Conservation (phyloP, 2,797 vertebrate species). For the Diglossa cyanea region DNA sequence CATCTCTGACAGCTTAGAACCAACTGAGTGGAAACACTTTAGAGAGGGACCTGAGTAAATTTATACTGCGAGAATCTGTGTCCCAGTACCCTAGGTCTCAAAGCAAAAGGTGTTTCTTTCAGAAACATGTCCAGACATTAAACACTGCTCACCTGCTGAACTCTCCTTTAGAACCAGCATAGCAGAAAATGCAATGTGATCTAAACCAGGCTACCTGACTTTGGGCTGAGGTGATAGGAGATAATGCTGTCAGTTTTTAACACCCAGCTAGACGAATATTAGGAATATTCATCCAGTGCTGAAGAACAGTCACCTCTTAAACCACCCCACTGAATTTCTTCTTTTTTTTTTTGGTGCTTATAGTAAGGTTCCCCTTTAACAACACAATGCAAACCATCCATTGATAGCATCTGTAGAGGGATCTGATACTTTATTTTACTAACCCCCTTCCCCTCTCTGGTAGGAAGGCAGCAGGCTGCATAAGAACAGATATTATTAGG, state of each 20-base stretch:
- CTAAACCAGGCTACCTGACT: not conserved
- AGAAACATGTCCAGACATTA: not conserved
- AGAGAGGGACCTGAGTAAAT: not conserved
- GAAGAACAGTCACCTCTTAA: not conserved
- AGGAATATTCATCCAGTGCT: not conserved
- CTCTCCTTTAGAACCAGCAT: not conserved
- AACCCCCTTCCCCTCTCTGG: not conserved
- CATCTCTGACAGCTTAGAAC: not conserved
- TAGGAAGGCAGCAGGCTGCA: not conserved
- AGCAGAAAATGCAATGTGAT: not conserved
- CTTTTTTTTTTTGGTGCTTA: not conserved
- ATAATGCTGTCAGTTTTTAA: not conserved
- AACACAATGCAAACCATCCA: not conserved
- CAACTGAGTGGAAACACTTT: not conserved
- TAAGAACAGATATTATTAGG: not conserved
- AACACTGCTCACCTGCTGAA: not conserved
- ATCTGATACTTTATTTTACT: not conserved
- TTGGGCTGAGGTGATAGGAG: not conserved
- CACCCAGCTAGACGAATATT: not conserved
- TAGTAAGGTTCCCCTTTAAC: not conserved
- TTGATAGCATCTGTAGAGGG: not conserved
- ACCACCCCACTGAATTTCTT: not conserved
- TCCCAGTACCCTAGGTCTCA: not conserved
- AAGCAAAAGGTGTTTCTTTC: not conserved
- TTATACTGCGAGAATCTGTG: not conserved